A percentile compares a stretch with the other conserved stretches of the same genome.
These are phyloP conservation scores for Gulo gulo DNA, from an alignment of 2,113 vertebrate species.

Conservation along the genomic window DNA sequence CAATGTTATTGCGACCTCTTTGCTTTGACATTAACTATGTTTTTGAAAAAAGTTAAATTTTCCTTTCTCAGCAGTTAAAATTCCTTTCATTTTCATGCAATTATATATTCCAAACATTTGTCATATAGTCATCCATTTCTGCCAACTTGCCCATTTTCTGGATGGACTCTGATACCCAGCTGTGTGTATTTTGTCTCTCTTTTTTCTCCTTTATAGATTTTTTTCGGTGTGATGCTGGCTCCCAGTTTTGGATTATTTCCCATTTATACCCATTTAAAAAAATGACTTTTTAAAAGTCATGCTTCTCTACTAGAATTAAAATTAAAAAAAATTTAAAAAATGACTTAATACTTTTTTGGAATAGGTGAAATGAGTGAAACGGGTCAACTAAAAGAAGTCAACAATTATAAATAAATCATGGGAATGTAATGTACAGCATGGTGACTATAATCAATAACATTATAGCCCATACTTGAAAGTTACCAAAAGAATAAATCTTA, in stretches of 20 bases:
- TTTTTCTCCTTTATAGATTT: neutral
- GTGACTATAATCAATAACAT: neutral
- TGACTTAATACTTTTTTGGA: neutral
- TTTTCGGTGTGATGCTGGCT: neutral
- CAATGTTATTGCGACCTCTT: neutral
- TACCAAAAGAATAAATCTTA: neutral
- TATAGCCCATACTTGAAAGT: neutral
- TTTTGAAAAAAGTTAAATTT: neutral
- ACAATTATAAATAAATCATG: neutral
- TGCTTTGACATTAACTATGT: neutral
- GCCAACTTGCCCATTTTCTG: neutral
- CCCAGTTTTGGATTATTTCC: neutral
- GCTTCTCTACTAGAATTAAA: neutral
- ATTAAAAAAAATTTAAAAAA: neutral
- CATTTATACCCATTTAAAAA: neutral
- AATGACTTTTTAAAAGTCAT: neutral
- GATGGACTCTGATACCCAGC: neutral
- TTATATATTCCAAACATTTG: neutral
- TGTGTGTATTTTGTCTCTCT: neutral
- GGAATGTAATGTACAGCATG: neutral
- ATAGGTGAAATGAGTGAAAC: neutral
- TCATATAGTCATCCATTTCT: neutral
- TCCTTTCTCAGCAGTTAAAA: conserved; percentile 3
- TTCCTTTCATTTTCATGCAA: conserved; percentile 9
- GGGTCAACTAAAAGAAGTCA: neutral